phyloP scores from a whole-genome alignment of 1,140 invertebrate species.

The Neoseiulus cucumeris region DNA sequence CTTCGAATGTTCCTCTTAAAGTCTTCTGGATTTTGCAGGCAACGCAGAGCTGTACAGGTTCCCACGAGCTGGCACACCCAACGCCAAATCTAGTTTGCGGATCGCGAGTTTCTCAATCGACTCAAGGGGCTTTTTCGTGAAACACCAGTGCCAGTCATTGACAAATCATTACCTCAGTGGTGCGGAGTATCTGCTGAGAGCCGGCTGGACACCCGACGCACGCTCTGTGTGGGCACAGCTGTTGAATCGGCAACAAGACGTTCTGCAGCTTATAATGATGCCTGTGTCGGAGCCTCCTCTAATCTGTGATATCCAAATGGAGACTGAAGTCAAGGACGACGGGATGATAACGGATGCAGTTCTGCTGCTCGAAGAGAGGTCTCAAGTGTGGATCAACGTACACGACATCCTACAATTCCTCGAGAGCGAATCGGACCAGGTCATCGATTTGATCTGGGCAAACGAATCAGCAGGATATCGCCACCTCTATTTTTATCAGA shows the following conservation, averaged over 20 bases:
- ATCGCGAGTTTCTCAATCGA: conserved; percentile 58
- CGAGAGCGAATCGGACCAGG: conserved; percentile 22
- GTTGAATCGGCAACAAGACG: conserved; percentile 60
- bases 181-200: conserved; percentile 72
- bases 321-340: background rate
- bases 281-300: background rate
- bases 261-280: conserved; percentile 40
- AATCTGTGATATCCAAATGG: background rate
- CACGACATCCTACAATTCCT: conserved; percentile 21
- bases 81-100: conserved; percentile 69
- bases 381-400: conserved; percentile 63
- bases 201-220: conserved; percentile 75
- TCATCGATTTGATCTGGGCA: conserved; percentile 64
- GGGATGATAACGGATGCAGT: conserved; percentile 11
- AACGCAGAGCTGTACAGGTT: conserved; percentile 75
- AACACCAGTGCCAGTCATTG: background rate
- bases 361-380: conserved; percentile 39
- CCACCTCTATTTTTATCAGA: conserved; percentile 50
- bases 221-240: conserved; percentile 71
- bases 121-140: background rate
- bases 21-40: conserved; percentile 31
- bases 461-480: conserved; percentile 76
- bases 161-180: background rate
- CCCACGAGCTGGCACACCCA: conserved; percentile 58
- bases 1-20: background rate